Evolutionary conservation across 2,113 vertebrate species (phyloP).

Genomic region (Pterocles orientalis): DNA sequence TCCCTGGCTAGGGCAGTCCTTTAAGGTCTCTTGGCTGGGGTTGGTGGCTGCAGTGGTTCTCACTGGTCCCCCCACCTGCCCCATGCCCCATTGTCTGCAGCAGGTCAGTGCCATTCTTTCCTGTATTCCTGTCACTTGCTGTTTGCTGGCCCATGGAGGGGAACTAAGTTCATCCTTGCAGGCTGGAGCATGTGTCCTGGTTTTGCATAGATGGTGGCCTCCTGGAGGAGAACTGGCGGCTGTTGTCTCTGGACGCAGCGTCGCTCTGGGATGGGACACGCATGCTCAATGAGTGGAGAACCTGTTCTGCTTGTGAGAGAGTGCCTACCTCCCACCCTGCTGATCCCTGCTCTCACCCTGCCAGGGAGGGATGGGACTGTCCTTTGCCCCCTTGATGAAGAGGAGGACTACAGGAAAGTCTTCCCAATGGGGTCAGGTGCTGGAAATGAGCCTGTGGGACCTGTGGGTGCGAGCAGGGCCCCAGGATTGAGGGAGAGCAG

Average conservation of each 20-base stretch:
- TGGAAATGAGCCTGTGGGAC: not conserved
- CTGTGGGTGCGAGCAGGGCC: not conserved
- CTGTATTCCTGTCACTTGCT: not conserved
- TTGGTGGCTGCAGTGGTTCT: not conserved
- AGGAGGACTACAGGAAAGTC: not conserved
- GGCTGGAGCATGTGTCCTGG: not conserved
- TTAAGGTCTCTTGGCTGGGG: not conserved
- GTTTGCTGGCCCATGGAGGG: not conserved
- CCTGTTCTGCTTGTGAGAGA: not conserved
- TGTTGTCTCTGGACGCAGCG: not conserved
- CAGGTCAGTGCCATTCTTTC: not conserved
- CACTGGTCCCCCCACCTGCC: not conserved
- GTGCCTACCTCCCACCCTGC: not conserved
- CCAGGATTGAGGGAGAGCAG: not conserved
- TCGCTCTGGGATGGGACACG: not conserved
- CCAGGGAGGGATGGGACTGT: not conserved
- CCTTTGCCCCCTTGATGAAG: not conserved
- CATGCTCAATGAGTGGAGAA: rapidly evolving
- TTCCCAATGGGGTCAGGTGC: not conserved
- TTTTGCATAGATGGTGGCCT: not conserved
- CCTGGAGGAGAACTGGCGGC: not conserved
- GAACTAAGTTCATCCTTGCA: not conserved
- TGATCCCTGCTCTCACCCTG: not conserved
- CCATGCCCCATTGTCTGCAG: not conserved
- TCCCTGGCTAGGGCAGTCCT: not conserved